Percentiles rank a stretch among this genome's conserved stretches.
These are phyloP conservation scores for Procambarus clarkii DNA, from an alignment of 1,140 invertebrate species.

Conservation along the genomic window DNA sequence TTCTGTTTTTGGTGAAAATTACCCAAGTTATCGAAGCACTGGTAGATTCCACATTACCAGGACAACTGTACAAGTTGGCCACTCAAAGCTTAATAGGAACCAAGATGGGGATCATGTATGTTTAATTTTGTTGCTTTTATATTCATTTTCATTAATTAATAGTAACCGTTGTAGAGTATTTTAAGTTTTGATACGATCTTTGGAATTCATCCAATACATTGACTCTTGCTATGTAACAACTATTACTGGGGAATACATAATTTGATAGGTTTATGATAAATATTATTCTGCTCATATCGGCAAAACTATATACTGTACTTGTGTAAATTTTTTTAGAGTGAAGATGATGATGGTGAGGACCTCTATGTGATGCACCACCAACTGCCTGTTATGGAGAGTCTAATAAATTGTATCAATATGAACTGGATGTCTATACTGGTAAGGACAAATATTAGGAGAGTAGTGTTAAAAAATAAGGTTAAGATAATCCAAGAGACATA, in stretches of 20 bases:
- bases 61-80: slow-evolving; percentile 48
- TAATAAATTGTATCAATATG: slow-evolving; percentile 90
- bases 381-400: slow-evolving; percentile 81
- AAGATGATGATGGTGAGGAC: slow-evolving; percentile 48
- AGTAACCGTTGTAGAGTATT: no score
- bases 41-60: slow-evolving; percentile 49
- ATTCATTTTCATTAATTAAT: no score
- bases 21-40: slow-evolving; percentile 51
- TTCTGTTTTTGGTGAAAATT: slow-evolving; percentile 78
- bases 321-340: slow-evolving; percentile 8
- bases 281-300: no score
- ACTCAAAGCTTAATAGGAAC: slow-evolving; percentile 39
- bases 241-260: no score
- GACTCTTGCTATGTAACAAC: no score
- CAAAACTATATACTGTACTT: no score
- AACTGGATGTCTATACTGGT: slow-evolving; percentile 95
- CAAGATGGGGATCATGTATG: slow-evolving; percentile 35
- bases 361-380: slow-evolving; percentile 80
- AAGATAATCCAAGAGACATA: no score
- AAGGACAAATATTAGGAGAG: slow-evolving; percentile 74
- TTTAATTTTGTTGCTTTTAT: neutral
- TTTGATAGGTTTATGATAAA: no score
- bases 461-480: no score
- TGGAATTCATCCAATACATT: no score
- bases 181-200: neutral